These are phyloP conservation scores for Dryobotodes eremita DNA, from an alignment of 2,888 invertebrate genomes.

Conservation along the genomic window DNA sequence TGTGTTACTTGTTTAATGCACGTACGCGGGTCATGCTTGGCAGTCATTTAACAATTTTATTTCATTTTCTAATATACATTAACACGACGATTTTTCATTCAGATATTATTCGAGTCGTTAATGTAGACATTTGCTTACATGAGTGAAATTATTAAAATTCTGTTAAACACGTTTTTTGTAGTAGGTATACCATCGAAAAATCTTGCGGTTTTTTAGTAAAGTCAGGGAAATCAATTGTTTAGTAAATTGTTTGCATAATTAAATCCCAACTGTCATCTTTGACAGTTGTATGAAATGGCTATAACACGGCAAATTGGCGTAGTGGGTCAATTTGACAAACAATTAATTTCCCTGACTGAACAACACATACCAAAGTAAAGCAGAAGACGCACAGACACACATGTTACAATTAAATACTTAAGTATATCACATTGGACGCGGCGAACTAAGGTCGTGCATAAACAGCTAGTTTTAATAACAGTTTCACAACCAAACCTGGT, in stretches of 20 bases:
- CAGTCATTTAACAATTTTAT: neutral
- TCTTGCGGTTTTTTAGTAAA: neutral
- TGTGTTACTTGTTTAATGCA: neutral
- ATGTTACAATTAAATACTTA: conserved; percentile 63
- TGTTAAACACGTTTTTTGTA: neutral
- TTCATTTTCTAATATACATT: neutral
- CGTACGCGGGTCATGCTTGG: neutral
- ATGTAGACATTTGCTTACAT: neutral
- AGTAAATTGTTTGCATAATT: neutral
- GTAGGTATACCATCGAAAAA: neutral
- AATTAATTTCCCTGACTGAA: conserved; percentile 1
- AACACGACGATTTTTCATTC: neutral
- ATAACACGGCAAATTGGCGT: neutral
- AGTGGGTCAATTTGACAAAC: conserved; percentile 1
- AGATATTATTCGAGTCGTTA: conserved; percentile 11
- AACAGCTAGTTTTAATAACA: conserved; percentile 54
- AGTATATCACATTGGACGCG: conserved; percentile 78
- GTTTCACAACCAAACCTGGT: conserved; percentile 71
- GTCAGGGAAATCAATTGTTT: neutral
- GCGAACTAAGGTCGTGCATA: conserved; percentile 47
- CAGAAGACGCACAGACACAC: conserved; percentile 9
- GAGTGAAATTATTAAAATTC: conserved; percentile 9
- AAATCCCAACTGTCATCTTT: neutral
- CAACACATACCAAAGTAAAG: neutral
- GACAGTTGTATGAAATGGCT: neutral